Base-by-base conservation (phyloP, 1,140 invertebrate species). In the Chelonus insularis region DNA sequence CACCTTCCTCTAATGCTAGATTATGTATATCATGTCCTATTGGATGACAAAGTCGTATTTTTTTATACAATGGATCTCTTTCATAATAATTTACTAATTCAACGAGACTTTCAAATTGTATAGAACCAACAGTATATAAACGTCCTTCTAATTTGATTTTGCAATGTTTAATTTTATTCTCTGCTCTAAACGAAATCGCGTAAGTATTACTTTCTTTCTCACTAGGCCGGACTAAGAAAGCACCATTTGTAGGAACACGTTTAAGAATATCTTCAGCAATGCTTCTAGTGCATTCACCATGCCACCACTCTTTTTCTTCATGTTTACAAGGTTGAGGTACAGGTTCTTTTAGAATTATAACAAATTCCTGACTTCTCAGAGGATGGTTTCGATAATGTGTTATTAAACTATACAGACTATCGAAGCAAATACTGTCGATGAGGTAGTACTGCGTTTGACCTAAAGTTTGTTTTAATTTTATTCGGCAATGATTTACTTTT, bases 281-380 rank as follows among this genome's bases (percentile, higher is more conserved):
- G 21, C 86, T 84, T 62, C 95, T 85, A 1, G 88, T 89, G 47
- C 92, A 90, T 23, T 89, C 86, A 2, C 89, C 84, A 73, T 95
- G 92, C 82, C 91, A 98, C 96, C 96, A 99, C 66, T 94, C 91
- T 82, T 96, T 94, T 47, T 88, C 90, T 78, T 96, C 93, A 69
- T 98, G 96, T 74, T 94, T 93, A 66, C 93, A 93, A 9, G 94
- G 93, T 78, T 98, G 95, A 1, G 96, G 96, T 0, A 98, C 95
- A 0, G 96, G 93, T 75, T 96, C 92, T 71, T 88, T 88, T 0
- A 98, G 82, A 0, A 87, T 91, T 54, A 97, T 94, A 9, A 89
- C 84, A 79, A 97, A 96, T 74, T 96, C 93, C 77, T 91, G 89
- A 77, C 92, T 95, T 14, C 92, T 84, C 37, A 98, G 75, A 25